Conservation (phyloP, 2,888 invertebrate species). For the Sarcophaga rosellei region DNA sequence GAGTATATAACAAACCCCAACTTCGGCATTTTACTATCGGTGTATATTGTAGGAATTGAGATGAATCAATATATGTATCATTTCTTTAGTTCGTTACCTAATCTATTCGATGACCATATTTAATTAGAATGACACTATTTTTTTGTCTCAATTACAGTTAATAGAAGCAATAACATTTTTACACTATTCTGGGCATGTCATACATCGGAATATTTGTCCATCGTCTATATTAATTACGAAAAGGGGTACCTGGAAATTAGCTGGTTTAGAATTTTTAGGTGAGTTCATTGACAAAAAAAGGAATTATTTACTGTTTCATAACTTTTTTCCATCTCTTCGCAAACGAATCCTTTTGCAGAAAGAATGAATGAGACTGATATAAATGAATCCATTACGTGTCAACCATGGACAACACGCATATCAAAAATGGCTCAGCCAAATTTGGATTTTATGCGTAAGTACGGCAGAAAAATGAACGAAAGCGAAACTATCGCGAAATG, state of each 20-base stretch:
- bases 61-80: no score
- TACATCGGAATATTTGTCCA: slow-evolving; percentile 97
- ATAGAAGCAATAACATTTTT: slow-evolving; percentile 96
- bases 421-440: slow-evolving; percentile 97
- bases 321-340: no score
- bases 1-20: no score
- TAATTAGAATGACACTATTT: background rate
- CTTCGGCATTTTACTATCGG: no score
- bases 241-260: slow-evolving; percentile 97
- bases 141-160: slow-evolving; percentile 84
- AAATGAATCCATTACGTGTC: slow-evolving; percentile 88
- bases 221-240: slow-evolving; percentile 95
- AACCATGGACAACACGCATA: slow-evolving; percentile 94
- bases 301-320: background rate
- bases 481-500: background rate
- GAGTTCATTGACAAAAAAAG: slow-evolving; percentile 70
- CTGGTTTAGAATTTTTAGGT: slow-evolving; percentile 96
- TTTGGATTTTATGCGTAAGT: slow-evolving; percentile 93
- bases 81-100: no score
- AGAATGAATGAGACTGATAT: slow-evolving; percentile 86
- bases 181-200: slow-evolving; percentile 92
- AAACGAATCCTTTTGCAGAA: slow-evolving; percentile 82
- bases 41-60: no score
- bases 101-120: background rate
- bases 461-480: background rate